These are phyloP conservation scores for Aethina tumida DNA, from an alignment of 1,140 invertebrate genomes.

Conservation along the genomic window DNA sequence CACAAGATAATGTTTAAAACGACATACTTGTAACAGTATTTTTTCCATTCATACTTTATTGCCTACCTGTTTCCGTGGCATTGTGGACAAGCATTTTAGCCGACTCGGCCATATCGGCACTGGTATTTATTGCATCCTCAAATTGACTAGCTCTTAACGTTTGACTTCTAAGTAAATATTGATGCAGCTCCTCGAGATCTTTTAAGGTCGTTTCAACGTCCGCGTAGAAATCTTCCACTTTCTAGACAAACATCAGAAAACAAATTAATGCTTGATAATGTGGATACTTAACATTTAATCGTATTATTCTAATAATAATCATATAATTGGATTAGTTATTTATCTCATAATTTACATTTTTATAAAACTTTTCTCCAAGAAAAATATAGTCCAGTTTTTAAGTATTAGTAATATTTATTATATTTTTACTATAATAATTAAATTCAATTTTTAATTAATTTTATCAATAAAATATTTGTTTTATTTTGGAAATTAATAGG, in stretches of 20 bases:
- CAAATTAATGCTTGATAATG: too few relatives aligned
- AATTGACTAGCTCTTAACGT: constrained; percentile 39
- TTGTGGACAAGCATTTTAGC: constrained; percentile 35
- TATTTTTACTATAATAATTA: too few relatives aligned
- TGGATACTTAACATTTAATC: too few relatives aligned
- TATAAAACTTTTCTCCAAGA: too few relatives aligned
- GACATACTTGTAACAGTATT: not conserved
- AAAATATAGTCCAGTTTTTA: too few relatives aligned
- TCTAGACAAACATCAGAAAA: constrained; percentile 34
- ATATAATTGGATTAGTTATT: too few relatives aligned
- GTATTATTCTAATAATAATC: too few relatives aligned
- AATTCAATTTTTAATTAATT: too few relatives aligned
- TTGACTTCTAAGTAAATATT: constrained; percentile 37
- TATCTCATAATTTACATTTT: too few relatives aligned
- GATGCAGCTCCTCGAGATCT: constrained; percentile 45
- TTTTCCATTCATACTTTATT: not conserved
- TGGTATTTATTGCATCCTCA: constrained; percentile 38
- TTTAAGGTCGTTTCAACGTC: constrained; percentile 41
- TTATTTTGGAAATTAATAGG: too few relatives aligned
- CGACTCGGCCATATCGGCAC: constrained; percentile 36
- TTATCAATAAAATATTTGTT: too few relatives aligned
- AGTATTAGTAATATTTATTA: too few relatives aligned
- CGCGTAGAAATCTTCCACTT: constrained; percentile 50
- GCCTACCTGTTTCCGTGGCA: constrained; percentile 34
- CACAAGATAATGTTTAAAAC: not conserved